A percentile compares a stretch with the other conserved stretches of the same genome.
phyloP scores from a whole-genome alignment of 2,113 vertebrate species.

The Carlito syrichta region DNA sequence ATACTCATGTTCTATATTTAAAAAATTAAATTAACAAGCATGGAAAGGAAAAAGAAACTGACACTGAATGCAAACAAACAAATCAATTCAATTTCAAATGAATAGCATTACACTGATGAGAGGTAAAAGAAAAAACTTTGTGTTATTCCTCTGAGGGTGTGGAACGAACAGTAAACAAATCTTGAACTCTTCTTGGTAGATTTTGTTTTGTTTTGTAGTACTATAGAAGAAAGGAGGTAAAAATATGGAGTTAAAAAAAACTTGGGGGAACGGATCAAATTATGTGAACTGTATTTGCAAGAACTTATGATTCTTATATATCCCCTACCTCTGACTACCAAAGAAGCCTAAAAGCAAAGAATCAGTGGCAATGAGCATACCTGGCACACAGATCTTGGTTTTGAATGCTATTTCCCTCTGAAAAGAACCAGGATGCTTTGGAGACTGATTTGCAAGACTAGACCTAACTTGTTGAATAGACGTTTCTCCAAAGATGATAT shows the following conservation, averaged over 20 bases:
- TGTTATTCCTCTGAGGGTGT: neutral
- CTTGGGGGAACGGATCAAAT: neutral
- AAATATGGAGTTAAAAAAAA: neutral
- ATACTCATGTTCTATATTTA: neutral
- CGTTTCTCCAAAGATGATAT: neutral
- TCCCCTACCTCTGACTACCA: neutral
- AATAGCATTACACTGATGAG: neutral
- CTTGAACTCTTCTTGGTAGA: neutral
- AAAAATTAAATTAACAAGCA: neutral
- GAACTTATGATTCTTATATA: neutral
- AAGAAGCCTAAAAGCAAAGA: neutral
- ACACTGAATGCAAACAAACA: neutral
- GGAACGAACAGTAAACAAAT: neutral
- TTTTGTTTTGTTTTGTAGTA: neutral
- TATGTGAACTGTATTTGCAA: neutral
- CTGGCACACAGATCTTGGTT: neutral
- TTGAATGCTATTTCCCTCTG: neutral
- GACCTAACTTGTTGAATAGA: neutral
- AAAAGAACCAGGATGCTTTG: neutral
- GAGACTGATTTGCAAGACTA: neutral
- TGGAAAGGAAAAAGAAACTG: neutral
- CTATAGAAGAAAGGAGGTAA: neutral
- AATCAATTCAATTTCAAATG: neutral
- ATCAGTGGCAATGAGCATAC: neutral
- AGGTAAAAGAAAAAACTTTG: neutral